Conservation (phyloP, 2,888 invertebrate genomes). For the Temnothorax ravouxi region DNA sequence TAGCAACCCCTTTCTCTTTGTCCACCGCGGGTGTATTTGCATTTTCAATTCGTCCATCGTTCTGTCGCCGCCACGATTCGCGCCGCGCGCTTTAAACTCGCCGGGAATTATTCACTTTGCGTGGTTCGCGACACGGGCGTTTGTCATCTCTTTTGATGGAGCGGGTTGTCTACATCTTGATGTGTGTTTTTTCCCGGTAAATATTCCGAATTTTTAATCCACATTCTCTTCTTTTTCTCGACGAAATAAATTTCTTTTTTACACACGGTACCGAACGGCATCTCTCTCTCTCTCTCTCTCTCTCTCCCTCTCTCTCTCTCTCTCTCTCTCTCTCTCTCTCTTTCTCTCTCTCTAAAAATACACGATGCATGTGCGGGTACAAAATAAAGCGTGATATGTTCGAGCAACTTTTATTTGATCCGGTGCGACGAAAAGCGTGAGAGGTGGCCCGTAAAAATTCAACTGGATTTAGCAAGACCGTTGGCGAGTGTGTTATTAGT, state of each 20-base stretch:
- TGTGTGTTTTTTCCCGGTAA: background rate
- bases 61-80: constrained; percentile 1
- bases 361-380: background rate
- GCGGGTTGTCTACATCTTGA: constrained; percentile 21
- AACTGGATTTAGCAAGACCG: background rate
- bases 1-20: background rate
- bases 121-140: constrained; percentile 5
- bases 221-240: background rate
- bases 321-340: background rate
- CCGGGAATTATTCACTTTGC: constrained; percentile 30
- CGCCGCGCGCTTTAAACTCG: constrained; percentile 7
- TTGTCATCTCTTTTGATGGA: constrained; percentile 23
- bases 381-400: background rate
- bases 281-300: background rate
- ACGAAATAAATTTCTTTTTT: background rate
- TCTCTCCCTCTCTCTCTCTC: background rate
- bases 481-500: constrained; percentile 22
- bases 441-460: background rate
- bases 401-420: background rate
- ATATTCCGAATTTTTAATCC: constrained; percentile 17
- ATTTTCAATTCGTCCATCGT: constrained; percentile 47
- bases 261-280: background rate
- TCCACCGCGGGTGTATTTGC: constrained; percentile 22
- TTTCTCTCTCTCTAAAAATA: background rate
- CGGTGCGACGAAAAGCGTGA: background rate